Evolutionary conservation across 2,113 vertebrate genomes (phyloP).

Genomic region (Himantopus leucocephalus): DNA sequence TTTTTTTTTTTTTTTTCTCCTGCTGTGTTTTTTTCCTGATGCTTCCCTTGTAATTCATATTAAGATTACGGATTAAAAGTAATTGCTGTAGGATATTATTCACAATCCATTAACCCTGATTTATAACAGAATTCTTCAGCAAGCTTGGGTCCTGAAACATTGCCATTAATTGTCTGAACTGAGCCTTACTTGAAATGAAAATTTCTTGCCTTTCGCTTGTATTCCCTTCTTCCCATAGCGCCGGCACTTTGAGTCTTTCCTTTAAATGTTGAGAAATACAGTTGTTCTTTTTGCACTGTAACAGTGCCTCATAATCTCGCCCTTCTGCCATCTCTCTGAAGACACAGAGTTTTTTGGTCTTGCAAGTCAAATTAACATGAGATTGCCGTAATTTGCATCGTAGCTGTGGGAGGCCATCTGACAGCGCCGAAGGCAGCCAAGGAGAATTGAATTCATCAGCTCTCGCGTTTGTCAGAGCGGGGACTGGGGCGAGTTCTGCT

Average conservation of each 20-base stretch:
- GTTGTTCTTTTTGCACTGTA: not conserved
- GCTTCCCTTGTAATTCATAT: not conserved
- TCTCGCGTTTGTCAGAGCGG: not conserved
- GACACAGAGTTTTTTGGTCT: not conserved
- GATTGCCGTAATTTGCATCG: not conserved
- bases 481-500: not conserved
- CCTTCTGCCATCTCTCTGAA: not conserved
- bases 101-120: constrained; percentile 8
- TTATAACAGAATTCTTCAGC: not conserved
- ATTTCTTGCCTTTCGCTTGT: not conserved
- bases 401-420: not conserved
- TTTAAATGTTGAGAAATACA: not conserved
- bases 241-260: not conserved
- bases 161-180: not conserved
- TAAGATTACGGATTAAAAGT: not conserved
- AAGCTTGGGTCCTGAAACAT: not conserved
- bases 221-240: not conserved
- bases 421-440: not conserved
- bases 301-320: not conserved
- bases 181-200: not conserved
- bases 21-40: not conserved
- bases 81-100: not conserved
- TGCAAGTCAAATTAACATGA: not conserved
- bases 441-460: not conserved
- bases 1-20: not conserved